Conservation (phyloP, 2,113 vertebrate species). For the Bubalus kerabau region DNA sequence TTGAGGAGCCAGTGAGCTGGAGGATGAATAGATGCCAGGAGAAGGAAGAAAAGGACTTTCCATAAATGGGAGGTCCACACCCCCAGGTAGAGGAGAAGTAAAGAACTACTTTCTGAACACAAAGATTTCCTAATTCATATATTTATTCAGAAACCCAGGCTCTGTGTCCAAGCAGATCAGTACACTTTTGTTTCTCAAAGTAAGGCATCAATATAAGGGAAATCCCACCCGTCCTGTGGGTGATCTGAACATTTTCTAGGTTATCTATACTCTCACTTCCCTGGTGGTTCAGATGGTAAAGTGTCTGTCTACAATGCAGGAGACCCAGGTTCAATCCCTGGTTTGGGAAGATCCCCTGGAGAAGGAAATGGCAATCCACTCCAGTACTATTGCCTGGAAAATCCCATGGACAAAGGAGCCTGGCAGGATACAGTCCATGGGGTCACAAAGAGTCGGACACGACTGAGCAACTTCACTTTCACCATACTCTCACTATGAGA, state of each 20-base stretch:
- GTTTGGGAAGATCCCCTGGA: too few species aligned
- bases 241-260: background rate
- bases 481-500: background rate
- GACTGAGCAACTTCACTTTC: too few species aligned
- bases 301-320: too few species aligned
- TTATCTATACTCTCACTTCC: background rate
- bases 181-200: background rate
- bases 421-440: too few species aligned
- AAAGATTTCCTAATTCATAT: background rate
- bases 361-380: too few species aligned
- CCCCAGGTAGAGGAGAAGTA: background rate
- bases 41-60: background rate
- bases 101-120: background rate
- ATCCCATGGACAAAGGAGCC: too few species aligned
- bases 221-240: background rate
- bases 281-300: too few species aligned
- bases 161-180: background rate
- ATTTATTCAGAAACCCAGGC: background rate
- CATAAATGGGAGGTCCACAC: background rate
- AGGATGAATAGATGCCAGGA: background rate
- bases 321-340: too few species aligned
- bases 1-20: background rate
- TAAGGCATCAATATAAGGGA: background rate
- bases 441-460: too few species aligned
- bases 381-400: too few species aligned